Conservation (phyloP, 35 echinoderm and acorn worm species). For the Hemicentrotus pulcherrimus region DNA sequence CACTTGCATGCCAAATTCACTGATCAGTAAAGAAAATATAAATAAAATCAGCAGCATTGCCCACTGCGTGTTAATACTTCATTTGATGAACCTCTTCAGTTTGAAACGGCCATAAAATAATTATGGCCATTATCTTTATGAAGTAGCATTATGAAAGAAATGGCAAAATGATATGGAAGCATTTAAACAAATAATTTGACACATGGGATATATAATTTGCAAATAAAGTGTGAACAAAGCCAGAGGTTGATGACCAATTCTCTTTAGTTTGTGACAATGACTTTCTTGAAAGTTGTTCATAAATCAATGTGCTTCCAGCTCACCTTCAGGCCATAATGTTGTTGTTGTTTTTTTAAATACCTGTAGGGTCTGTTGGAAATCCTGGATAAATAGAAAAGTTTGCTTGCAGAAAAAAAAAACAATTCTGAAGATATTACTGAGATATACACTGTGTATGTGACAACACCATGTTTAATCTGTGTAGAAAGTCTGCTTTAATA, state of each 20-base stretch:
- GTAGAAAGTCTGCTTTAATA: too few species aligned
- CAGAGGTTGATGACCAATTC: neutral
- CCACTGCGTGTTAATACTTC: neutral
- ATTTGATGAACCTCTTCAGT: neutral
- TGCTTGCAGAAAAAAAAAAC: too few species aligned
- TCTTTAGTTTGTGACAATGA: neutral
- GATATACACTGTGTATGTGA: too few species aligned
- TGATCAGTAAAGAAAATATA: neutral
- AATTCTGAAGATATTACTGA: too few species aligned
- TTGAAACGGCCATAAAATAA: neutral
- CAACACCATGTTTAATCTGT: too few species aligned
- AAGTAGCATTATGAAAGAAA: neutral
- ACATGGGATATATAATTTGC: neutral
- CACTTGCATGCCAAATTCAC: neutral
- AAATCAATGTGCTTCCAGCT: neutral
- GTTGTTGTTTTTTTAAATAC: too few species aligned
- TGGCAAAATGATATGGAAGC: neutral
- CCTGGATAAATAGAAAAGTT: too few species aligned
- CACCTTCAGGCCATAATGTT: neutral
- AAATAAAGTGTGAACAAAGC: neutral
- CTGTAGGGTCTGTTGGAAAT: too few species aligned
- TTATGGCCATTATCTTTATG: neutral
- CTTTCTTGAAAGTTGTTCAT: neutral
- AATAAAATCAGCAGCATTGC: neutral
- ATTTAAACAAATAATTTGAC: neutral